Evolutionary conservation across 2,888 invertebrate genomes (phyloP).

Genomic region (Stratiomys singularior): DNA sequence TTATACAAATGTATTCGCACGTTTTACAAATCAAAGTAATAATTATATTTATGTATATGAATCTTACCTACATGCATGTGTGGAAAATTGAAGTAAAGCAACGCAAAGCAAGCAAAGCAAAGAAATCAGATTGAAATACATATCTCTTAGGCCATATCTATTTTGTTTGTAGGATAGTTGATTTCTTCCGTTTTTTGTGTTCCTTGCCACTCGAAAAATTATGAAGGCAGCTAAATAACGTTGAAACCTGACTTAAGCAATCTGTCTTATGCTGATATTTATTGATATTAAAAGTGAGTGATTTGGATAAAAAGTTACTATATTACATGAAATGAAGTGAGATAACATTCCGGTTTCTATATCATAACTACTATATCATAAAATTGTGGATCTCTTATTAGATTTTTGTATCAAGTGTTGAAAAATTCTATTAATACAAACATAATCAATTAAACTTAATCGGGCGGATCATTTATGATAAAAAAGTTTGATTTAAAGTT

Average conservation of each 20-base stretch:
- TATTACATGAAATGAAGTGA: background rate
- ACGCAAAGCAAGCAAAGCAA: conserved; percentile 10
- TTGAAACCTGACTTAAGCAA: conserved; percentile 4
- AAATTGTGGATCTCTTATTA: too few relatives aligned
- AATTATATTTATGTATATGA: conserved; percentile 11
- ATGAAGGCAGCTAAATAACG: conserved; percentile 8
- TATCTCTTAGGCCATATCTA: conserved; percentile 19
- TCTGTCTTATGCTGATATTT: conserved; percentile 1
- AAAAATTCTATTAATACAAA: too few relatives aligned
- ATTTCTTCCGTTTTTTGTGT: background rate
- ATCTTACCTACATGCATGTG: background rate
- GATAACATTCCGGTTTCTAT: conserved; percentile 3
- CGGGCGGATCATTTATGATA: too few relatives aligned
- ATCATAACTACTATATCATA: background rate
- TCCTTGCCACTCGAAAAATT: background rate
- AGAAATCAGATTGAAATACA: conserved; percentile 8
- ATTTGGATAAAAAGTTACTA: background rate
- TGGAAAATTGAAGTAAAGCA: background rate
- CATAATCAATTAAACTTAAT: too few relatives aligned
- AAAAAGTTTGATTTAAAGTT: too few relatives aligned
- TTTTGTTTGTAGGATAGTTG: background rate
- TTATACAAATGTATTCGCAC: background rate
- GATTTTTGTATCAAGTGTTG: too few relatives aligned
- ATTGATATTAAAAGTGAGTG: background rate
- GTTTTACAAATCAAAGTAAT: conserved; percentile 1